Evolutionary conservation across 2,113 vertebrate genomes (phyloP).

Genomic region (Pachycephala philippinensis): DNA sequence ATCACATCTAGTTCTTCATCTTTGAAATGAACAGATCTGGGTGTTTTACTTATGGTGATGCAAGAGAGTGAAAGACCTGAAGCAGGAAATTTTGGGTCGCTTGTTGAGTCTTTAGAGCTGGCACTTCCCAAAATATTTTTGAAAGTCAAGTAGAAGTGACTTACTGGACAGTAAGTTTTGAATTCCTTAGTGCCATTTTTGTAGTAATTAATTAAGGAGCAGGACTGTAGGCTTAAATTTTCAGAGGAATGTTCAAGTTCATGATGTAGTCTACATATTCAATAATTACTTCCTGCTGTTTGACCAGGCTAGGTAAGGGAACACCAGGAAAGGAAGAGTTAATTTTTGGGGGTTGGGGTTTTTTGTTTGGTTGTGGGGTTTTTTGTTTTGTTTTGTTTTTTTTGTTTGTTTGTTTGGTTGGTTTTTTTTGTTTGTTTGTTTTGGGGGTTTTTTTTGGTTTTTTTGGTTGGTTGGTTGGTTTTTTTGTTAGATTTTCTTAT

Average conservation of each 20-base stretch:
- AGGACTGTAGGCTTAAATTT: background rate
- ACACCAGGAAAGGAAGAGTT: background rate
- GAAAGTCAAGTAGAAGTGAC: background rate
- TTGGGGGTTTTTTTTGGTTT: too few relatives aligned
- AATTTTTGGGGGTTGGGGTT: background rate
- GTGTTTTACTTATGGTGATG: background rate
- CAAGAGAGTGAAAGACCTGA: background rate
- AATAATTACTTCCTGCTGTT: background rate
- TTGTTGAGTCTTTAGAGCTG: background rate
- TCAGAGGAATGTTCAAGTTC: background rate
- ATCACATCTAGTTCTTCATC: background rate
- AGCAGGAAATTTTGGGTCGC: background rate
- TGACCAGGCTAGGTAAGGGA: background rate
- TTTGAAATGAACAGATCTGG: background rate
- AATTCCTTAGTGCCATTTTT: background rate
- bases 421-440: background rate
- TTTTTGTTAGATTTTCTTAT: background rate
- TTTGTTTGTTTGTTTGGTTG: too few relatives aligned
- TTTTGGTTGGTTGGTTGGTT: too few relatives aligned
- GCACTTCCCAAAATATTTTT: background rate
- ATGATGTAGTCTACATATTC: background rate
- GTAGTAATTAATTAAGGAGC: background rate
- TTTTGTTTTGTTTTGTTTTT: too few relatives aligned
- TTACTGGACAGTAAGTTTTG: background rate
- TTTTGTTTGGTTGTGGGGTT: too few relatives aligned